Evolutionary conservation across 1,140 invertebrate species (phyloP).

Genomic region (Nasonia vitripennis): DNA sequence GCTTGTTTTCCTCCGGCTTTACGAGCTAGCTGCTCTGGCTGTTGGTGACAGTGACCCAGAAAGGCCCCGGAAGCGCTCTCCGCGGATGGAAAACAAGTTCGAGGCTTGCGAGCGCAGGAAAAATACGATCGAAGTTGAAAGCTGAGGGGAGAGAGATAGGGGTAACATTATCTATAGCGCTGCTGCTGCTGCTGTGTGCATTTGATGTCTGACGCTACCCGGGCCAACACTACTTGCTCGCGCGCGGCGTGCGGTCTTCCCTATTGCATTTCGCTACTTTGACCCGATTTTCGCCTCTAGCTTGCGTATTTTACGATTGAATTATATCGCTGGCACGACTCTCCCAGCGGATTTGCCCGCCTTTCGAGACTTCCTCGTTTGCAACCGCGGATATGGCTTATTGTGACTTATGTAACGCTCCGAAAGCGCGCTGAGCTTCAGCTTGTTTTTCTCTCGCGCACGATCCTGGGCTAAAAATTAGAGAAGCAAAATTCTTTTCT

Average conservation of each 20-base stretch:
- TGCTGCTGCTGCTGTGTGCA: background rate
- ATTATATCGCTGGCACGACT: background rate
- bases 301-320: background rate
- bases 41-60: background rate
- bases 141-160: too few species aligned
- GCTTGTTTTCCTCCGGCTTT: background rate
- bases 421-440: too few species aligned
- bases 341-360: background rate
- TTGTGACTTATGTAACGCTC: too few species aligned
- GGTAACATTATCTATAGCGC: too few species aligned
- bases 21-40: background rate
- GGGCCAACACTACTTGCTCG: background rate
- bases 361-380: background rate
- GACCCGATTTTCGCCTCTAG: background rate
- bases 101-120: background rate
- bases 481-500: too few species aligned
- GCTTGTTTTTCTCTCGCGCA: too few species aligned
- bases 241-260: background rate
- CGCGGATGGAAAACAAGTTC: background rate
- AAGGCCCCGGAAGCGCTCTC: background rate
- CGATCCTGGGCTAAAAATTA: too few species aligned
- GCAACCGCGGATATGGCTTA: too few species aligned
- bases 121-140: background rate
- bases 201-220: conserved; percentile 2
- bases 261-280: background rate